phyloP scores from a whole-genome alignment of 2,888 invertebrate genomes.

The Drosophila multiciliata region DNA sequence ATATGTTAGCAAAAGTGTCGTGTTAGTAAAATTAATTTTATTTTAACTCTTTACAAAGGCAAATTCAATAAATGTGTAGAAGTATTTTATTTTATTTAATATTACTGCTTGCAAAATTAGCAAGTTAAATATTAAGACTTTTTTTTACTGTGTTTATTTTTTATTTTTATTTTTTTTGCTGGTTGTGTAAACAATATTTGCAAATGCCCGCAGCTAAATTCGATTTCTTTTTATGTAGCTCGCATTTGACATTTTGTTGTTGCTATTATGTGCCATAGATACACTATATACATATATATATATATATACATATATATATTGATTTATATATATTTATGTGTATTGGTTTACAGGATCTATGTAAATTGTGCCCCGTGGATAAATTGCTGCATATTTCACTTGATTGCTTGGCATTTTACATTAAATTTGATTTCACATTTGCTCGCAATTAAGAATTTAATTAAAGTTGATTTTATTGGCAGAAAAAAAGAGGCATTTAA shows the following conservation, averaged over 20 bases:
- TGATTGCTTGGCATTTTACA: slow-evolving; percentile 1
- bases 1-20: background rate
- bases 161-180: background rate
- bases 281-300: slow-evolving; percentile 1
- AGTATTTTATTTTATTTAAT: background rate
- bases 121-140: background rate
- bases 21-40: background rate
- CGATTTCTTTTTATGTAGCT: slow-evolving; percentile 52
- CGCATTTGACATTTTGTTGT: slow-evolving; percentile 32
- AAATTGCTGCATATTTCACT: slow-evolving; percentile 41
- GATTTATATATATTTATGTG: background rate
- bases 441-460: slow-evolving; percentile 64
- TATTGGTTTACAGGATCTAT: slow-evolving; percentile 5
- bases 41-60: background rate
- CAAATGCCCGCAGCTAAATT: slow-evolving; percentile 38
- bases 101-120: background rate
- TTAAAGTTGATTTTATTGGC: slow-evolving; percentile 24
- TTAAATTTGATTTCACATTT: slow-evolving; percentile 47
- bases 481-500: too few relatives aligned
- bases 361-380: slow-evolving; percentile 31
- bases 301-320: slow-evolving; percentile 8
- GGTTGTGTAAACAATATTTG: slow-evolving; percentile 34
- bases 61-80: background rate
- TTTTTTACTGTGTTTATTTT: background rate
- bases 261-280: slow-evolving; percentile 43